A percentile compares a stretch with the other conserved stretches of the same genome.
Conservation (phyloP, 2,113 vertebrate genomes). For the Sporophila hypoxantha region DNA sequence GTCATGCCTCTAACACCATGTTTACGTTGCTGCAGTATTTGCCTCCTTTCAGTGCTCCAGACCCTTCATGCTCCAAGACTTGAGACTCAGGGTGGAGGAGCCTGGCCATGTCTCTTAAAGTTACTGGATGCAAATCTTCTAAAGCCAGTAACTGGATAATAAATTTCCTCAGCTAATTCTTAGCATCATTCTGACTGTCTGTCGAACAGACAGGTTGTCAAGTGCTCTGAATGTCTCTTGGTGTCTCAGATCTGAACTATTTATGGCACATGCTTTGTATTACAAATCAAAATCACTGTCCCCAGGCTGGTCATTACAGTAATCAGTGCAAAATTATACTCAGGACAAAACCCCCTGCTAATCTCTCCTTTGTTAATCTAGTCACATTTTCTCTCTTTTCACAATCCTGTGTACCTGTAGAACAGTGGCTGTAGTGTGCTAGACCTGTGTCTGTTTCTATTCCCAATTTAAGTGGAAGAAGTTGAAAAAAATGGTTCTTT, state of each 20-base stretch:
- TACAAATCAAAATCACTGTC: not conserved
- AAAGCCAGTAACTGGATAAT: not conserved
- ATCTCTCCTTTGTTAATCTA: not conserved
- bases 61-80: not conserved
- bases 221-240: not conserved
- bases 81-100: not conserved
- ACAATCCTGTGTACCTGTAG: not conserved
- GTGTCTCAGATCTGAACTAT: not conserved
- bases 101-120: not conserved
- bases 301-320: not conserved
- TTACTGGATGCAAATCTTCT: not conserved
- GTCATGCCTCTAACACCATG: not conserved
- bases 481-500: not conserved
- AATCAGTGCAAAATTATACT: not conserved
- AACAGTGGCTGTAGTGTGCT: not conserved
- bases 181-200: not conserved
- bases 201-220: not conserved
- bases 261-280: not conserved
- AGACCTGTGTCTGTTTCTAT: not conserved
- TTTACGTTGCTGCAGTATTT: not conserved
- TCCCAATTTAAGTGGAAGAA: not conserved
- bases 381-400: not conserved
- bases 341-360: not conserved
- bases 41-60: not conserved
- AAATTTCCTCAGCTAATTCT: not conserved